A percentile compares a stretch with the other conserved stretches of the same genome.
Conservation (phyloP, 1,140 invertebrate species). For the Bombus polaris region DNA sequence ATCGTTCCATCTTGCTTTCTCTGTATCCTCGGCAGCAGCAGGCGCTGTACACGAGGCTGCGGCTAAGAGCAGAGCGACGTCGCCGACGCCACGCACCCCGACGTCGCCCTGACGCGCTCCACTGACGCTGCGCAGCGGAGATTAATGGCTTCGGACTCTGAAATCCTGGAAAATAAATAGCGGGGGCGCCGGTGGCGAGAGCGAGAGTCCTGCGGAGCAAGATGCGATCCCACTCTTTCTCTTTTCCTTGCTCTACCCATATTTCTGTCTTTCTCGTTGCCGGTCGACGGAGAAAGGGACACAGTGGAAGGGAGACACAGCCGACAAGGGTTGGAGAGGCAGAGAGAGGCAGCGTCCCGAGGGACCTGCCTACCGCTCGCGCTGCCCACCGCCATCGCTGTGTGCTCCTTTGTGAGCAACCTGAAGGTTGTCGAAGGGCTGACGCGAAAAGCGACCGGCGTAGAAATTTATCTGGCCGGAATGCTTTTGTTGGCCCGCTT, state of each 20-base stretch:
- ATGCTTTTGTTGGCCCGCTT: conserved; percentile 49
- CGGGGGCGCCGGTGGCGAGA: conserved; percentile 75
- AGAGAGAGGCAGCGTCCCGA: conserved; percentile 59
- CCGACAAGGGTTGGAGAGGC: conserved; percentile 12
- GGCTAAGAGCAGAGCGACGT: conserved; percentile 75
- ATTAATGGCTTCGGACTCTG: conserved; percentile 82
- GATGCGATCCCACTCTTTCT: conserved; percentile 52
- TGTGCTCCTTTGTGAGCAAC: conserved; percentile 58
- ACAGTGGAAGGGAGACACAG: neutral
- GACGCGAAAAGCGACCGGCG: conserved; percentile 55
- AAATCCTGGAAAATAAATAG: conserved; percentile 83
- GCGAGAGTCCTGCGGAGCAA: conserved; percentile 71
- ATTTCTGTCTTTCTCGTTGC: too few species aligned
- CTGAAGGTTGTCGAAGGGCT: conserved; percentile 63
- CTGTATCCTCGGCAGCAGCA: conserved; percentile 29
- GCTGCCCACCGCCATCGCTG: conserved; percentile 44
- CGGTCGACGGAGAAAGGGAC: neutral
- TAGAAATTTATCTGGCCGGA: conserved; percentile 53
- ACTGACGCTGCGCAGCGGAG: conserved; percentile 79
- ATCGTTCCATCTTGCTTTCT: neutral
- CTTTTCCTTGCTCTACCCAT: neutral
- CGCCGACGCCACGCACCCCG: conserved; percentile 78
- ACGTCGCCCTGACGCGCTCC: conserved; percentile 81
- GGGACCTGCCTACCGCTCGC: conserved; percentile 65
- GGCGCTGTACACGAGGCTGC: conserved; percentile 66